Base-by-base conservation (phyloP, 1,140 invertebrate genomes). In the Pachypsylla venusta region DNA sequence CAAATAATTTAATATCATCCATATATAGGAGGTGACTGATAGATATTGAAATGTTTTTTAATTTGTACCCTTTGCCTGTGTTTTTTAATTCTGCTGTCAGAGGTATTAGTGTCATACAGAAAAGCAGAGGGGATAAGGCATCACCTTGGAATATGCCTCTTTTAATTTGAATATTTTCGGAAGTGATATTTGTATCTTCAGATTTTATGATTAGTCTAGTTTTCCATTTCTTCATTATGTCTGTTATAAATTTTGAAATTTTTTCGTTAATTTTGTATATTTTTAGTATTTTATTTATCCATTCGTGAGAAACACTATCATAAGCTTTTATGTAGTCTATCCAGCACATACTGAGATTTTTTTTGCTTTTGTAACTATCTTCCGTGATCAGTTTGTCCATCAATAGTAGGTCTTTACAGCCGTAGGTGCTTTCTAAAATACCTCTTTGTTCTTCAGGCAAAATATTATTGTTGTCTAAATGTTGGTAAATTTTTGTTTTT, bases 271-370 rank as follows among this genome's bases (percentile, higher is more conserved):
- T 58, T 48, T 59, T 57, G 26, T 65, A 62, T 14, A 65, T 57
- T 22, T 61, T 35, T 16, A 65, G 28, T n/a, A 57, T 39, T 26
- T 65, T 55, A 16, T 60, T 14, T 14, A 66, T 57, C 65, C 63
- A 66, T 7, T 58, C 56, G 40, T 55, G 54, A 12, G 54, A 22
- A n/a, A 55, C n/a, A 16, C 54, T 55, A n/a, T 55, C 54, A 55
- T 25, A 55, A 24, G 54, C 54, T 55, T 55, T 55, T 55, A 19
- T 14, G 24, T 55, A 55, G 24, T 55, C 54, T 25, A 55, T 24
- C 54, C 54, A 55, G 54, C 14, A 14, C 26, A 55, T 55, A 16
- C 54, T 27, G 35, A 56, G 30, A 25, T n/a, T 54, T 19, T 48
- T 48, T n/a, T 35, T 35, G 42, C 22, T 48, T 4, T 48, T 48